Conservation (phyloP, 2,113 vertebrate genomes). For the Rhadina sibilatrix region DNA sequence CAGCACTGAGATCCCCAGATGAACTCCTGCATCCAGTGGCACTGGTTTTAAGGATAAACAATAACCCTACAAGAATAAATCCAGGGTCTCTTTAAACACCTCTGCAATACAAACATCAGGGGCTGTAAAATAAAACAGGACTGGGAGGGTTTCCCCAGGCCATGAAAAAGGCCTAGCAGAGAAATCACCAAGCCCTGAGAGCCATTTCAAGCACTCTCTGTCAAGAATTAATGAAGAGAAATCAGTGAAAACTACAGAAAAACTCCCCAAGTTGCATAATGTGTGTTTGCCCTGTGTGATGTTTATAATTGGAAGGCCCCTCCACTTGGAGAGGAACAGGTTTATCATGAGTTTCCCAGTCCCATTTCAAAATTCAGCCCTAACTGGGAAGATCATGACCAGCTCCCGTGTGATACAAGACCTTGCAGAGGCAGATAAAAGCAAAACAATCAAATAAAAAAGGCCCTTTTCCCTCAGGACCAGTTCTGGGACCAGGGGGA, state of each 20-base stretch:
- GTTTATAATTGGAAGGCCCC: not conserved
- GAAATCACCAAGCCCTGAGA: not conserved
- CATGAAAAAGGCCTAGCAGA: not conserved
- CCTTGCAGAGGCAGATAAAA: conserved; percentile 12
- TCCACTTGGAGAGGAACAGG: not conserved
- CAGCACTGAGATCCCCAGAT: not conserved
- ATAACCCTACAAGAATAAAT: not conserved
- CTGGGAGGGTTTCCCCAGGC: not conserved
- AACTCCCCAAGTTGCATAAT: no score
- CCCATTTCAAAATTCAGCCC: not conserved
- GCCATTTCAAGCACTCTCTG: not conserved
- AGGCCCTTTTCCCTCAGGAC: not conserved
- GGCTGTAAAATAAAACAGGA: not conserved
- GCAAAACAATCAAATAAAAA: not conserved
- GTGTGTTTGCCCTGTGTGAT: no score
- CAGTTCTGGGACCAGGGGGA: not conserved
- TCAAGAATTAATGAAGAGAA: not conserved
- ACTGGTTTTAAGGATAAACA: not conserved
- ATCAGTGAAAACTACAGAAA: not conserved
- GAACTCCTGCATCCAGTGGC: not conserved
- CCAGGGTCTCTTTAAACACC: not conserved
- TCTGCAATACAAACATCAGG: not conserved
- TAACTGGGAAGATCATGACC: conserved; percentile 1
- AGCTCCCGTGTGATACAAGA: not conserved
- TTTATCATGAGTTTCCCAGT: not conserved